phyloP scores from a whole-genome alignment of 2,113 vertebrate genomes.

The Ramphastos sulfuratus region DNA sequence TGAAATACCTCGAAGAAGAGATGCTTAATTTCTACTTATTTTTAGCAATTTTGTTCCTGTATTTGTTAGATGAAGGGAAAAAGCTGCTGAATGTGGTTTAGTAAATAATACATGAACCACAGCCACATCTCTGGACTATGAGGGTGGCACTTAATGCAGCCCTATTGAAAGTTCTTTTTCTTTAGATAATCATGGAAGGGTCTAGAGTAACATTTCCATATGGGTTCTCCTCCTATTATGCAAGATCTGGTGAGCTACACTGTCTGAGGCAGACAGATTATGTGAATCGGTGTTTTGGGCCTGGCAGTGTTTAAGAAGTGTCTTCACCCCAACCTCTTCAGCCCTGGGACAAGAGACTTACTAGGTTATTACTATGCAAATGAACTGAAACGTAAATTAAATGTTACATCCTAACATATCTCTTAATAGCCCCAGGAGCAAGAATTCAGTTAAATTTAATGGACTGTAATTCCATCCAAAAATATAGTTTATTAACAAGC shows the following conservation, averaged over 20 bases:
- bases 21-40: slow-evolving; percentile 47
- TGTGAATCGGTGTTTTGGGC: not conserved
- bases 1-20: slow-evolving; percentile 7
- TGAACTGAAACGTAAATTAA: slow-evolving; percentile 14
- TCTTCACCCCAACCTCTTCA: not conserved
- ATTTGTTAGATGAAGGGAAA: not conserved
- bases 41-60: slow-evolving; percentile 22
- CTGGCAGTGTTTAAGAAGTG: not conserved
- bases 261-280: slow-evolving; percentile 2
- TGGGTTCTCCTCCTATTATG: not conserved
- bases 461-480: not conserved
- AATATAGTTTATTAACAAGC: slow-evolving; percentile 59
- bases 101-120: not conserved
- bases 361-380: slow-evolving; percentile 23
- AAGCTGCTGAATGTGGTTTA: slow-evolving; percentile 20
- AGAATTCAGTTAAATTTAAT: slow-evolving; percentile 10
- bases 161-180: not conserved
- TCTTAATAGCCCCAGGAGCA: not conserved
- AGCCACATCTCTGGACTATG: not conserved
- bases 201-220: not conserved
- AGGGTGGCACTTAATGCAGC: not conserved
- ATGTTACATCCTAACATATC: not conserved
- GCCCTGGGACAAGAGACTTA: not conserved
- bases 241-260: slow-evolving; percentile 2
- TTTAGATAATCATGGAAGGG: not conserved